Percentiles rank a stretch among this genome's conserved stretches.
Conservation (phyloP, 2,888 invertebrate genomes). For the Drosophila histrio region DNA sequence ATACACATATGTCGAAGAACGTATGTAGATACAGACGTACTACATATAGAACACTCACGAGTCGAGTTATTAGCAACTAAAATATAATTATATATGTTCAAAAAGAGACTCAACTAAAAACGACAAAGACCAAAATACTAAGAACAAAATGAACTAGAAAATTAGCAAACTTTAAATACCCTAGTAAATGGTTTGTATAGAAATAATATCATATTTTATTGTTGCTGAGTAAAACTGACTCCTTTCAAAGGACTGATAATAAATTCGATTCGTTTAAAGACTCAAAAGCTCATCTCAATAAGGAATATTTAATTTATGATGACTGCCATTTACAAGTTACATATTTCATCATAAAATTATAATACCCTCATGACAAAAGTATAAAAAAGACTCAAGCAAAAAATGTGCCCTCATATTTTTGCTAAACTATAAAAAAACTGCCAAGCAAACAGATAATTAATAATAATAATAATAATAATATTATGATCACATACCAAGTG, state of each 20-base stretch:
- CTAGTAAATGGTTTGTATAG: neutral
- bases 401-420: constrained; percentile 24
- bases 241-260: too few species aligned
- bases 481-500: constrained; percentile 58
- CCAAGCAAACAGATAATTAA: constrained; percentile 16
- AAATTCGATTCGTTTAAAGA: too few species aligned
- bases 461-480: neutral
- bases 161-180: neutral
- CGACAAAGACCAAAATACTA: neutral
- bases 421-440: constrained; percentile 2
- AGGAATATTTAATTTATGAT: neutral
- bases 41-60: constrained; percentile 38
- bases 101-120: constrained; percentile 26
- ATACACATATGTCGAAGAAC: constrained; percentile 11
- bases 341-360: neutral
- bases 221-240: too few species aligned
- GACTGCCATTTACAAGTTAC: neutral
- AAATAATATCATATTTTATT: too few species aligned
- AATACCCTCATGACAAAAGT: neutral
- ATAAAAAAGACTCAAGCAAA: constrained; percentile 24
- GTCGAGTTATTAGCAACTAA: constrained; percentile 48
- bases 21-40: constrained; percentile 8
- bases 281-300: neutral
- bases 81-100: constrained; percentile 28
- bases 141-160: neutral